Base-by-base conservation (phyloP, 2,888 invertebrate species). In the Nomada hirtipes region DNA sequence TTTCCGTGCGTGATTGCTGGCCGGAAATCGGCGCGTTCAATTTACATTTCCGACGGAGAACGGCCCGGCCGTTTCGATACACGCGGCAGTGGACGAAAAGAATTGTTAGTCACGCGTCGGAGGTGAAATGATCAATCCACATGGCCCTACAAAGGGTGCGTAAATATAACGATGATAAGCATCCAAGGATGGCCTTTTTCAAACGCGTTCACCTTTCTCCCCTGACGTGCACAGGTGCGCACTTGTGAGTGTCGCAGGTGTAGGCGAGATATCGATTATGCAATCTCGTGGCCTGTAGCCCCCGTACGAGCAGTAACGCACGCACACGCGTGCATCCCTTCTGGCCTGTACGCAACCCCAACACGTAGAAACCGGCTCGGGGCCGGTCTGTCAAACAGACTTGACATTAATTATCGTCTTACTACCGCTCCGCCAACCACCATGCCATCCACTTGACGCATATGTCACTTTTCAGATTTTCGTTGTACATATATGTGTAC, bases 241-340 rank as follows among this genome's bases (percentile, higher is more conserved):
- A 82, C 82, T 88, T 84, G 87, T 86, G 89, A 87, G 86, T 85
- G 87, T 84, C 89, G 89, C 90, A 90, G 90, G 90, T 90, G 92
- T 89, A 88, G 86, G 86, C 80, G 78, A 83, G 81, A 85, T 92
- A 92, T 92, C 91, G 92, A 92, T 92, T 92, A 90, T 91, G 91
- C 90, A 91, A 92, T 92, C 91, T 91, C 89, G 87, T 86, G 89
- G 89, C 87, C 89, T 85, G 87, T 86, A 85, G 52, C 81, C 86
- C 85, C 82, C 82, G 65, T 76, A 76, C 76, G 73, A 75, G 63
- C 82, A 69, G 72, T 79, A 81, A 76, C 82, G 79, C 85, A 79
- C 82, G 75, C 72, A 83, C 69, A 82, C 82, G 75, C 73, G 52
- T 57, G 64, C 84, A 72, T 86, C 87, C 74, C 81, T 79, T 69